Base-by-base conservation (phyloP, 2,113 vertebrate genomes). In the Pagrus major region DNA sequence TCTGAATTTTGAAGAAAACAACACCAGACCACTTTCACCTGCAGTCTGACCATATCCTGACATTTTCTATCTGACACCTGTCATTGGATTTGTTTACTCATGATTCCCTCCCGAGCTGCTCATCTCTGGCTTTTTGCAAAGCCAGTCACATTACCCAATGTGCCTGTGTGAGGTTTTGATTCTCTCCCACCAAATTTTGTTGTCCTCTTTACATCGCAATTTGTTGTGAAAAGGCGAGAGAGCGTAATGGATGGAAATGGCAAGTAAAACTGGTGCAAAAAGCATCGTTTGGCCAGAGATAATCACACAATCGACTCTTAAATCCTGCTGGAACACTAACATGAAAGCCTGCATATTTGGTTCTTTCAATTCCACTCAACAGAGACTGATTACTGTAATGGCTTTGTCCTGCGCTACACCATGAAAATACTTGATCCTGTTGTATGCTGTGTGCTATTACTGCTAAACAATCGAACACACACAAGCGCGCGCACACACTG, bases 321-420 rank as follows among this genome's bases (percentile, higher is more conserved):
- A 68, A 89, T 87, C 65, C 81, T 58, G 52, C 23, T 58, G 71
- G 64, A 71, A 47, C 78, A 21, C 63, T 7, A 29, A 59, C 37
- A 63, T 41, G 41, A 86, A 81, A 80, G 55, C 61, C 80, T 69
- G 54, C 67, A 78, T 76, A 67, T 86, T 84, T 56, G 46, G n/a
- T 81, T 77, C 47, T 72, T 88, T 85, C 66, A 85, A 31, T 84
- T 84, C 71, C 59, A 76, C 83, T 91, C 84, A 84, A 47, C 59
- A 52, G 73, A 77, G 68, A 76, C 76, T 85, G 81, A 91, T 90
- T 86, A 82, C 56, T 82, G 59, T 85, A 85, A 92, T 83, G 65
- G 76, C 76, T 83, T 83, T 81, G 71, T 91, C 80, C 87, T 79
- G 79, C 27, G 27, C 68, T 69, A 64, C 71, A 80, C 80, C 84